A percentile compares a stretch with the other conserved stretches of the same genome.
Conservation (phyloP, 1,140 invertebrate species). For the Cydia fagiglandana region DNA sequence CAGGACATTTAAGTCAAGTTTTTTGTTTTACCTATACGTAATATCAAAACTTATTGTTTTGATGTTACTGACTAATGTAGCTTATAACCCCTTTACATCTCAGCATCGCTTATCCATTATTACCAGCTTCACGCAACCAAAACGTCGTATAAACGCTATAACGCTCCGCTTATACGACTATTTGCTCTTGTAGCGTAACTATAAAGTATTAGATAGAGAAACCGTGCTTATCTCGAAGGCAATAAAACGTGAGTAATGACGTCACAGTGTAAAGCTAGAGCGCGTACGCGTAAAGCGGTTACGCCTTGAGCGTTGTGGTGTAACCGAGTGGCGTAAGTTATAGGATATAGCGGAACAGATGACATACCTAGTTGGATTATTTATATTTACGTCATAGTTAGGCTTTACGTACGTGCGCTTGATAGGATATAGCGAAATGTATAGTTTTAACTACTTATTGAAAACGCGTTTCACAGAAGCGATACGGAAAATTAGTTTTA, state of each 20-base stretch:
- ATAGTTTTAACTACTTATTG: no score
- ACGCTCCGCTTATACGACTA: neutral
- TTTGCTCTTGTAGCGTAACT: neutral
- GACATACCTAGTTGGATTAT: neutral
- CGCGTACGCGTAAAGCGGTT: constrained; percentile 11
- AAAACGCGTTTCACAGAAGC: no score
- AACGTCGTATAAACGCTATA: neutral
- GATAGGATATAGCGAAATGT: no score
- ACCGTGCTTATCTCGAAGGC: constrained; percentile 4
- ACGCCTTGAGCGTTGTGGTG: neutral
- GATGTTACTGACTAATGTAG: no score
- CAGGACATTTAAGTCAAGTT: no score
- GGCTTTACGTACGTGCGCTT: neutral
- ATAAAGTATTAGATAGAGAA: constrained; percentile 19
- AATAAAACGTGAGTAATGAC: constrained; percentile 15
- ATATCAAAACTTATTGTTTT: no score
- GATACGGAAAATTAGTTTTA: no score
- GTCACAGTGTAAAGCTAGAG: neutral
- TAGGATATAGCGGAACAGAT: neutral
- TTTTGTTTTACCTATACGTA: no score
- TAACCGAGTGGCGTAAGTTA: neutral
- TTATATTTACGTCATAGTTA: neutral
- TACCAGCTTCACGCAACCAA: neutral
- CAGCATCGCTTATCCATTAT: constrained; percentile 1
- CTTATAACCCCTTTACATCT: neutral